Conservation (phyloP, 2,888 invertebrate species). For the Galeopsomyia nigrocyanea region DNA sequence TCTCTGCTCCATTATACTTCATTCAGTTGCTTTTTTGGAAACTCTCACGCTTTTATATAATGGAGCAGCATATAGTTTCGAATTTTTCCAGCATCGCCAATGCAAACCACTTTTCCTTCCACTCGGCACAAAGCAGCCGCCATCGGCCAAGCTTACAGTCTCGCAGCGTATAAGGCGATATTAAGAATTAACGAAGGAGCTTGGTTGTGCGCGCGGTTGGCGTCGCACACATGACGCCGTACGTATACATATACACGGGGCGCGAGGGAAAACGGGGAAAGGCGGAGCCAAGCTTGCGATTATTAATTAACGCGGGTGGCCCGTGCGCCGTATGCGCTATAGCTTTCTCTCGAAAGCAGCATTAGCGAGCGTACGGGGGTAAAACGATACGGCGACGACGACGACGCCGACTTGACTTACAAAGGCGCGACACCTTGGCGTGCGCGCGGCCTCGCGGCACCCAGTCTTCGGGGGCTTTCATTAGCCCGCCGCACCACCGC, state of each 20-base stretch:
- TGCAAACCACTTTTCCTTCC: not conserved
- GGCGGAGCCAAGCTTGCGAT: conserved; percentile 61
- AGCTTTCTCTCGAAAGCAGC: too few relatives aligned
- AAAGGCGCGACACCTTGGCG: conserved; percentile 47
- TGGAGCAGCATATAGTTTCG: too few relatives aligned
- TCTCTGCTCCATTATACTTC: too few relatives aligned
- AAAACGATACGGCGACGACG: conserved; percentile 59
- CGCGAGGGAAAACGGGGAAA: conserved; percentile 27
- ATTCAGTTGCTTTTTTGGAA: too few relatives aligned
- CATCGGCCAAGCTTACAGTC: conserved; percentile 7
- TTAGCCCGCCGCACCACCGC: conserved; percentile 16
- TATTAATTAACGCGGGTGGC: conserved; percentile 67
- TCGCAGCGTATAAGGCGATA: conserved; percentile 26
- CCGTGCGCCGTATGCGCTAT: too few relatives aligned
- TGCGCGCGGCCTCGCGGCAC: too few relatives aligned
- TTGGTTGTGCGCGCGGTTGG: conserved; percentile 46
- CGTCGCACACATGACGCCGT: conserved; percentile 30
- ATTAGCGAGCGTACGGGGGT: not conserved
- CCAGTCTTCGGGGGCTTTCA: conserved; percentile 20
- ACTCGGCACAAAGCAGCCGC: not conserved
- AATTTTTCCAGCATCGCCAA: too few relatives aligned
- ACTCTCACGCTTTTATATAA: too few relatives aligned
- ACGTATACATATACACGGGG: conserved; percentile 13
- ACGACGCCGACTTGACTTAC: conserved; percentile 58
- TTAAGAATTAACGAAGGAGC: conserved; percentile 41